Evolutionary conservation across 2,113 vertebrate genomes (phyloP), one percentile per base, ranked within the genome.

Genomic region (Poecile atricapillus): DNA sequence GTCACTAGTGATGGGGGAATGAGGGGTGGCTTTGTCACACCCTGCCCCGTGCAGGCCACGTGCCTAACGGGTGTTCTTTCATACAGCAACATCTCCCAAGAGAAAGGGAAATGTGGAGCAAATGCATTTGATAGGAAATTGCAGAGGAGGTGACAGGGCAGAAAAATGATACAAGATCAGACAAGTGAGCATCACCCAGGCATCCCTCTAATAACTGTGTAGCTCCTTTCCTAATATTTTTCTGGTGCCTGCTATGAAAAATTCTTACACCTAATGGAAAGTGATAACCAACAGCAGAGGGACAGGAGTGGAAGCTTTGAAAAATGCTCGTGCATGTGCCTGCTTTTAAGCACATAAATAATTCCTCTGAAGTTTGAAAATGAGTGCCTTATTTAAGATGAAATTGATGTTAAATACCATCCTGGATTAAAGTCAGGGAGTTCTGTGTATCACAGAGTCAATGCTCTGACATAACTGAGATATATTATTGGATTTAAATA

Each of bases 311-410:
- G 60, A 87, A 78, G 64, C 60, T 92, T 41, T 83, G 90, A 47
- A 78, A 74, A 90, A 70, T 0, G 6, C 33, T 86, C 0, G 0
- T 62, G n/a, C 21, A 3, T 55, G 31, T 81, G 37, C 23, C 58
- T 87, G 23, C 35, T 56, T 93, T 93, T 77, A 92, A 89, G 39
- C n/a, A 31, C 31, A 43, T 88, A 43, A 93, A 90, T 92, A 87
- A 86, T 96, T 95, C 68, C 56, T 75, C 64, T 44, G 37, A 89
- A 83, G 60, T 75, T 74, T 47, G 69, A 91, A 81, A 94, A 59
- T 23, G 14, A 50, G 28, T 53, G 43, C 19, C 43, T 64, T 83
- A 52, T 55, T 95, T 68, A 75, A 81, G 62, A 56, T 59, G 30
- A 92, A 83, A 41, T 58, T 87, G 19, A 13, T 69, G 22, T 84